Base-by-base conservation (phyloP, 2,888 invertebrate species). In the Synergus japonicus region DNA sequence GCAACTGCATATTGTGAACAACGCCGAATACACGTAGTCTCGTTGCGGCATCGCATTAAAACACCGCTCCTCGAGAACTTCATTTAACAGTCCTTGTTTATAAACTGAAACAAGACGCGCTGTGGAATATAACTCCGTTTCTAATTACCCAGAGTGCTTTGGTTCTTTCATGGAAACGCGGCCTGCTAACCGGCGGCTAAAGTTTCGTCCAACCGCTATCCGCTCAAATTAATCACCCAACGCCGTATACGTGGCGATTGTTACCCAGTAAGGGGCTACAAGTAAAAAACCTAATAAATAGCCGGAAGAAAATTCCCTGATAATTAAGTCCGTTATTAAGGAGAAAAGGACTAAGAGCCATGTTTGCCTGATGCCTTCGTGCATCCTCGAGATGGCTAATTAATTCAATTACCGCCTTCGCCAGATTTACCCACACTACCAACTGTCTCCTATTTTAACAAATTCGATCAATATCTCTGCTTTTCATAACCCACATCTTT, bases 231-330 rank as follows among this genome's bases (percentile, higher is more conserved):
- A 85, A 85, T 85, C 85, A 85, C 83, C 82, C 84, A 81, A 83
- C 83, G 83, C 83, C 79, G 82, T 77, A 80, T 76, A 80, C 69
- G 58, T 76, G 82, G 82, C 90, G 88, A 91, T 90, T 91, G 90
- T 91, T 90, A 82, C 83, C 79, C 87, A 83, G 86, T 85, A 85
- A 69, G 79, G 82, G 78, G 83, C 87, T 87, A 88, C 88, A 88
- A 90, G 89, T 88, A 90, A 91, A 90, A 90, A 91, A 90, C 89
- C 89, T 90, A 90, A 91, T 90, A 91, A 91, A 91, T 91, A 91
- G 91, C 88, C 87, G 89, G 89, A 86, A 86, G 86, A 87, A 83
- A 86, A 85, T 88, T 88, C 87, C 84, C 87, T 89, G 90, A 91
- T 91, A 91, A 91, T 91, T 90, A 91, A 90, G 90, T 90, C 88